Conservation (phyloP, 2,797 vertebrate genomes). For the Gobionotothen gibberifrons region DNA sequence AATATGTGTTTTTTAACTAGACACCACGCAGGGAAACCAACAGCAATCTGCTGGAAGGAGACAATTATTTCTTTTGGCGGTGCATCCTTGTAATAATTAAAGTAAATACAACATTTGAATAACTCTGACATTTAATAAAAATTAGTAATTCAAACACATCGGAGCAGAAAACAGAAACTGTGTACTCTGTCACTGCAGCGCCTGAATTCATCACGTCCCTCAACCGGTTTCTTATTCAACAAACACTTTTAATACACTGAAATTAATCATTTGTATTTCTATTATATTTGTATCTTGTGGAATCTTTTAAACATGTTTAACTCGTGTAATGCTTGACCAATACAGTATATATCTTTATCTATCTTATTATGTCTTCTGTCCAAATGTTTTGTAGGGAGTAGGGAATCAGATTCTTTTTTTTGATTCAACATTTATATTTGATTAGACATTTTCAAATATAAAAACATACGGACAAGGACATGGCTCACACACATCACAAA, state of each 20-base stretch:
- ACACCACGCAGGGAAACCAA: neutral
- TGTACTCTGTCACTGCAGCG: neutral
- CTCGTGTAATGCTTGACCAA: too few relatives aligned
- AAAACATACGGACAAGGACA: too few relatives aligned
- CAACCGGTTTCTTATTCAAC: neutral
- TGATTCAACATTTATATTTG: too few relatives aligned
- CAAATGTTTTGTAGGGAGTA: neutral
- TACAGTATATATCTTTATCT: too few relatives aligned
- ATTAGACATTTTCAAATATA: too few relatives aligned
- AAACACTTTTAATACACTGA: neutral
- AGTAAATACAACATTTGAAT: neutral
- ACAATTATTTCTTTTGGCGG: constrained; percentile 1
- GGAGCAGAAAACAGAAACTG: neutral
- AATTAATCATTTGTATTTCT: too few relatives aligned
- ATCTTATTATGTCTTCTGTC: neutral
- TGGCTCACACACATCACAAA: too few relatives aligned
- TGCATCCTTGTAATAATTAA: neutral
- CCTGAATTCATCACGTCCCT: neutral
- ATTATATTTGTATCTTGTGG: too few relatives aligned
- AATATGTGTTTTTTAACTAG: neutral
- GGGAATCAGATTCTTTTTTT: neutral
- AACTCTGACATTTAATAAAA: neutral
- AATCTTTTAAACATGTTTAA: too few relatives aligned
- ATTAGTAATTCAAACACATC: neutral
- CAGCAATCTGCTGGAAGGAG: neutral